A percentile compares a stretch with the other conserved stretches of the same genome.
phyloP scores from a whole-genome alignment of 1,140 invertebrate genomes.

The Anoplolepis gracilipes region DNA sequence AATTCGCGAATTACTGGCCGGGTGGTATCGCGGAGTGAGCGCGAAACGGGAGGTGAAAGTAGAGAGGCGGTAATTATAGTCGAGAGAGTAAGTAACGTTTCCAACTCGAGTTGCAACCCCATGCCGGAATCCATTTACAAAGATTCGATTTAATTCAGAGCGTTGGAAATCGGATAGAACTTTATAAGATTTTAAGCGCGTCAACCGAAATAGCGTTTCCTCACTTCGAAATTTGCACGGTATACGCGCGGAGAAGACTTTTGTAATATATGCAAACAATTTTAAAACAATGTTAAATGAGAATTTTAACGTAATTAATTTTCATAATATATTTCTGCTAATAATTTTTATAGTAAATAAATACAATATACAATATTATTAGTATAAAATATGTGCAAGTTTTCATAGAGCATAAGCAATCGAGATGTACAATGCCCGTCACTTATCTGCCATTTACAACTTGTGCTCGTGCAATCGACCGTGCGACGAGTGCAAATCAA shows the following conservation, averaged over 20 bases:
- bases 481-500: not conserved
- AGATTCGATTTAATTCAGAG: not conserved
- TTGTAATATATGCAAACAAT: not conserved
- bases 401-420: not conserved
- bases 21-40: not conserved
- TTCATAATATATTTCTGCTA: not conserved
- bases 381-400: not conserved
- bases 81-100: conserved; percentile 38
- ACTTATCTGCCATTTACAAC: conserved; percentile 1
- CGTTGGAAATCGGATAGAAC: conserved; percentile 8
- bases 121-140: conserved; percentile 30
- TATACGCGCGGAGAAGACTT: not conserved
- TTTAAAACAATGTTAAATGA: not conserved
- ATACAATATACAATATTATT: not conserved
- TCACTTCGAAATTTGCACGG: not conserved
- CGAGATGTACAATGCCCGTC: not conserved
- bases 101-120: conserved; percentile 25
- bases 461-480: not conserved
- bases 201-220: not conserved
- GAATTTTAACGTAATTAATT: not conserved
- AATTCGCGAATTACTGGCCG: conserved; percentile 64
- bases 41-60: conserved; percentile 14
- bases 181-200: not conserved
- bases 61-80: conserved; percentile 49
- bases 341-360: not conserved